phyloP scores from a whole-genome alignment of 2,888 invertebrate species.

The Phytoseiulus persimilis region DNA sequence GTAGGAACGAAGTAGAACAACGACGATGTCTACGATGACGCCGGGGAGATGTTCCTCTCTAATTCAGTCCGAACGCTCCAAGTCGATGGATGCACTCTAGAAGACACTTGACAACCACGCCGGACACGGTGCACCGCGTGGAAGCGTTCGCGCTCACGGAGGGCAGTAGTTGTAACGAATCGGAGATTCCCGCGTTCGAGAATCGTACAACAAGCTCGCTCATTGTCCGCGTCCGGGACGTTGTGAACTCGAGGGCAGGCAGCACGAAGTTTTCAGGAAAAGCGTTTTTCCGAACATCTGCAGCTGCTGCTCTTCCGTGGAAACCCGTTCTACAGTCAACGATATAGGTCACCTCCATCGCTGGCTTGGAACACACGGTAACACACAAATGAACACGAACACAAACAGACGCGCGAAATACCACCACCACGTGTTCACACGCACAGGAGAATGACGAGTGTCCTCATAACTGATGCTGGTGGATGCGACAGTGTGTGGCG shows the following conservation, averaged over 20 bases:
- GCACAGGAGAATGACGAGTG: neutral
- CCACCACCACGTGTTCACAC: neutral
- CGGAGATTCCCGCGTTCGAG: neutral
- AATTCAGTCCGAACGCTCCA: neutral
- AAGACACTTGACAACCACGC: neutral
- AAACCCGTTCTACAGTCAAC: neutral
- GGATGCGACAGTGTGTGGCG: neutral
- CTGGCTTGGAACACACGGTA: neutral
- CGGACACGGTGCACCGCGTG: neutral
- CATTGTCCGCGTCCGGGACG: neutral
- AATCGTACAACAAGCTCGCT: neutral
- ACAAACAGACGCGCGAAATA: neutral
- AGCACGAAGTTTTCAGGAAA: neutral
- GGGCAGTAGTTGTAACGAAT: neutral
- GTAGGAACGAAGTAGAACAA: too few species aligned
- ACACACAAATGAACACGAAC: neutral
- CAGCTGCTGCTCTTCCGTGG: neutral
- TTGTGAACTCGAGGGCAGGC: neutral
- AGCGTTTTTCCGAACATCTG: neutral
- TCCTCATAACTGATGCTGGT: neutral
- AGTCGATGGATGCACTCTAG: neutral
- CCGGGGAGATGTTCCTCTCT: neutral
- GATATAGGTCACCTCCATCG: neutral
- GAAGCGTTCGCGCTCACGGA: neutral
- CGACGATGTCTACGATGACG: neutral